Evolutionary conservation across 1,140 invertebrate genomes (phyloP).

Genomic region (Phymastichus coffea): DNA sequence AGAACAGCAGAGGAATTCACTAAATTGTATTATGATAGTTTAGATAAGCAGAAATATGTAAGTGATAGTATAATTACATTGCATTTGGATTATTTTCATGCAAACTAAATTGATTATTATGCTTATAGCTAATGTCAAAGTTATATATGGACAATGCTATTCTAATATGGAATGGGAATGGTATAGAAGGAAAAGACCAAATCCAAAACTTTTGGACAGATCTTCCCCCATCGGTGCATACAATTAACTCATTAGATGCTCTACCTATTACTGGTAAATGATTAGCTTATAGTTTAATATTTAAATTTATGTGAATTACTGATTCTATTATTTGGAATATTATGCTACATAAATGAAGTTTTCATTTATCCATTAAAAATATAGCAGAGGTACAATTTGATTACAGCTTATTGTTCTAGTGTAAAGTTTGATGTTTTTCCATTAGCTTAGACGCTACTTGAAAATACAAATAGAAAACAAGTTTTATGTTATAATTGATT

Average conservation of each 20-base stretch:
- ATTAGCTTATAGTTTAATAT: too few species aligned
- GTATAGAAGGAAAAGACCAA: conserved; percentile 67
- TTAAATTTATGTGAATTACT: too few species aligned
- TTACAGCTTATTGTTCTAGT: too few species aligned
- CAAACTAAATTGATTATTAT: conserved; percentile 6
- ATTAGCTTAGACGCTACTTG: too few species aligned
- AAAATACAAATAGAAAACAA: too few species aligned
- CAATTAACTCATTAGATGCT: conserved; percentile 71
- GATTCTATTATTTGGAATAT: too few species aligned
- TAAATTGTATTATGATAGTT: conserved; percentile 77
- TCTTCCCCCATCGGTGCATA: conserved; percentile 71
- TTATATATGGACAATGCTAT: conserved; percentile 78
- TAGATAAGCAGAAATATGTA: conserved; percentile 80
- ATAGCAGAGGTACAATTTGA: too few species aligned
- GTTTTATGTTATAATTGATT: conserved; percentile 14
- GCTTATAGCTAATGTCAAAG: conserved; percentile 71
- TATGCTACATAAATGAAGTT: too few species aligned
- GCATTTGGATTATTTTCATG: conserved; percentile 13
- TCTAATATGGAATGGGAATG: conserved; percentile 86
- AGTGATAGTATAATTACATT: conserved; percentile 41
- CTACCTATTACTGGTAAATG: conserved; percentile 71
- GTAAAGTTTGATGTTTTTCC: too few species aligned
- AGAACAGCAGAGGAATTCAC: conserved; percentile 81
- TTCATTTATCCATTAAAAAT: too few species aligned
- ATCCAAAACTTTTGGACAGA: conserved; percentile 79